These are phyloP conservation scores for Leptocoma aspasia DNA, from an alignment of 2,113 vertebrate genomes.

Conservation along the genomic window DNA sequence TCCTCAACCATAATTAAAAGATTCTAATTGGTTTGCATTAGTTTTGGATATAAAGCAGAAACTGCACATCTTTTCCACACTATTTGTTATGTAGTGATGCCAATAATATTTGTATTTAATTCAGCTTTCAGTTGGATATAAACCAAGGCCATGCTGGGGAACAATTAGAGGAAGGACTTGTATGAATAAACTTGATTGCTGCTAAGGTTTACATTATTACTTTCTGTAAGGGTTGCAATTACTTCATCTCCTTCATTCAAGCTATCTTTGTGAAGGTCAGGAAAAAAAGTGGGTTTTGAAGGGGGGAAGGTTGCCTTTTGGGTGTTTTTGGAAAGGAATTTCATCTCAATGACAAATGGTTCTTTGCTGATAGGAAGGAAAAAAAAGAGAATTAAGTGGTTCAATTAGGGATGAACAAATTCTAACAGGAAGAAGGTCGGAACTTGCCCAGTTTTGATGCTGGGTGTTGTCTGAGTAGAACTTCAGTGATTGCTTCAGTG, in stretches of 20 bases:
- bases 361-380: not conserved
- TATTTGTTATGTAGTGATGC: conserved; percentile 40
- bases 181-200: conserved; percentile 42
- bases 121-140: not conserved
- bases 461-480: not conserved
- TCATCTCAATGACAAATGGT: conserved; percentile 6
- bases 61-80: conserved; percentile 29
- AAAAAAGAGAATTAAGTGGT: not conserved
- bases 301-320: not conserved
- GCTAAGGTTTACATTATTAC: conserved; percentile 17
- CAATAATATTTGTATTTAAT: conserved; percentile 58
- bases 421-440: not conserved
- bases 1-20: conserved; percentile 53
- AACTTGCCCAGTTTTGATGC: not conserved
- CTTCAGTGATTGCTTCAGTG: not conserved
- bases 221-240: conserved; percentile 41
- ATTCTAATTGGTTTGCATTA: conserved; percentile 49
- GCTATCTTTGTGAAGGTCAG: conserved; percentile 33
- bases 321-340: not conserved
- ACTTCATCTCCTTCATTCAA: conserved; percentile 45
- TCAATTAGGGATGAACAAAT: conserved; percentile 14
- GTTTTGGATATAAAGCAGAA: conserved; percentile 24
- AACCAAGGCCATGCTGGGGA: conserved; percentile 17
- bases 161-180: conserved; percentile 29
- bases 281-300: not conserved